Evolutionary conservation across 2,113 vertebrate species (phyloP).

Genomic region (Ochotona curzoniae): DNA sequence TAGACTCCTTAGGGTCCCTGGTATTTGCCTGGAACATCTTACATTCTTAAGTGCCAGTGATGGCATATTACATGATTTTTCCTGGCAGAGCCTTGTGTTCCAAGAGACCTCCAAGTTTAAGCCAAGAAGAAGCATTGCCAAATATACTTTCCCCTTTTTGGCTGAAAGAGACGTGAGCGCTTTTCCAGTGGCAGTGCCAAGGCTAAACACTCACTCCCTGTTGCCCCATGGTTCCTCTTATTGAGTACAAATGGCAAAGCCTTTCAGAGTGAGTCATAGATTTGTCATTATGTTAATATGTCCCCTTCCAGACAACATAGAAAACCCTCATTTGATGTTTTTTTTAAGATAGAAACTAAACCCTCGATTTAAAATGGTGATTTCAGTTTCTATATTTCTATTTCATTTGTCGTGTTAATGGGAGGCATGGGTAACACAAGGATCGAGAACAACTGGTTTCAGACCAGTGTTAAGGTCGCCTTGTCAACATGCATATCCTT

Average conservation of each 20-base stretch:
- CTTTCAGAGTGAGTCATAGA: background rate
- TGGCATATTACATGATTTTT: background rate
- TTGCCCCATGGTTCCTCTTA: background rate
- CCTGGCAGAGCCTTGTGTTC: slow-evolving; percentile 37
- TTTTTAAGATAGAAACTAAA: background rate
- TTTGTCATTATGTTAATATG: background rate
- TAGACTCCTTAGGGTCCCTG: background rate
- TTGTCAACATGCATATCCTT: background rate
- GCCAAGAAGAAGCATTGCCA: slow-evolving; percentile 25
- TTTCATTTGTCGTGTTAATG: background rate
- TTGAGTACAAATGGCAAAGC: background rate
- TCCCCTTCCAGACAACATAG: background rate
- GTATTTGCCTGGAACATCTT: background rate
- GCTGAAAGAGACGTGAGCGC: background rate
- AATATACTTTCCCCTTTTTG: background rate
- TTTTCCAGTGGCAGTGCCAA: slow-evolving; percentile 18
- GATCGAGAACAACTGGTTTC: background rate
- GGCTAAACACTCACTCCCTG: background rate
- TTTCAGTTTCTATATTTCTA: background rate
- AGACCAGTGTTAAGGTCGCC: background rate
- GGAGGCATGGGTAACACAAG: background rate
- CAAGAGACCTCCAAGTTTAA: background rate
- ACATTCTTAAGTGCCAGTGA: background rate
- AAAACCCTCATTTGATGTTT: background rate
- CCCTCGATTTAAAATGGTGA: background rate